phyloP scores from a whole-genome alignment of 2,113 vertebrate species.

The Megaceryle maxima region DNA sequence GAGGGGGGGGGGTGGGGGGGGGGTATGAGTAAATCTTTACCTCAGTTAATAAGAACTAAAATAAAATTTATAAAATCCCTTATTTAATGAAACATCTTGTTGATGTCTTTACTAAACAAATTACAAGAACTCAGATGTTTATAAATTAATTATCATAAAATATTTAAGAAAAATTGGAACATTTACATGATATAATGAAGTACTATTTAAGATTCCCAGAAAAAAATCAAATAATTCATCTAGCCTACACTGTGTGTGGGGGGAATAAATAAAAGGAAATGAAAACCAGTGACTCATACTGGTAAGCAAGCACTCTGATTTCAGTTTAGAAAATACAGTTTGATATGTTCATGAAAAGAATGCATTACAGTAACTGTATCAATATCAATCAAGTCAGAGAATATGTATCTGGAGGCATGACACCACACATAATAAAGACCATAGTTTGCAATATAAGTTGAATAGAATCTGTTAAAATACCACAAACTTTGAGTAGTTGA shows the following conservation, averaged over 20 bases:
- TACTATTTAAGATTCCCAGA: neutral
- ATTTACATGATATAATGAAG: neutral
- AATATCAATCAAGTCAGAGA: neutral
- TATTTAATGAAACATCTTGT: neutral
- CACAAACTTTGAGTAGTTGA: neutral
- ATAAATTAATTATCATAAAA: neutral
- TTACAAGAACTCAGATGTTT: neutral
- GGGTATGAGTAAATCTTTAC: neutral
- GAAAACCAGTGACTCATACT: neutral
- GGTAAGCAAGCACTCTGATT: neutral
- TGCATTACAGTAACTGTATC: neutral
- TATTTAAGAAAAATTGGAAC: neutral
- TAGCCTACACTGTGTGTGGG: neutral
- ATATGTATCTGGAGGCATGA: neutral
- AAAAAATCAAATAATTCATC: neutral
- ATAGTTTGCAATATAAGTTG: neutral
- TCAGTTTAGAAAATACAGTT: constrained; percentile 5
- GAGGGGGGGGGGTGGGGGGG: too few relatives aligned
- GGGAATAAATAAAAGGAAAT: neutral
- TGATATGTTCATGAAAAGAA: neutral
- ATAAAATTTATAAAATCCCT: neutral
- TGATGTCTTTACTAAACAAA: neutral
- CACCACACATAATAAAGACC: neutral
- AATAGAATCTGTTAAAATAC: neutral
- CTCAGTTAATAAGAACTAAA: neutral